Percentiles rank a stretch among this genome's conserved stretches.
phyloP scores from a whole-genome alignment of 2,113 vertebrate species.

The Neopipo cinnamomea region DNA sequence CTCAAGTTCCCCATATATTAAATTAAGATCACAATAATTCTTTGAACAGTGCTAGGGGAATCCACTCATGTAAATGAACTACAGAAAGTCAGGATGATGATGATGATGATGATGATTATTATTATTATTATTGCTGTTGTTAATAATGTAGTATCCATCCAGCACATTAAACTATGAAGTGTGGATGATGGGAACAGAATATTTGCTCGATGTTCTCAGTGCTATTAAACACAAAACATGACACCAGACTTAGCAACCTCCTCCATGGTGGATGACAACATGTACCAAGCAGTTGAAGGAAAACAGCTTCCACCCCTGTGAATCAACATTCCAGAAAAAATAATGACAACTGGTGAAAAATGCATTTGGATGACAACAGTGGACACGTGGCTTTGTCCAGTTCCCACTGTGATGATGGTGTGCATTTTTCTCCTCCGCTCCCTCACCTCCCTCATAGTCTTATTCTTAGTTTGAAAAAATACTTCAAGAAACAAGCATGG shows the following conservation, averaged over 20 bases:
- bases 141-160: neutral
- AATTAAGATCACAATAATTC: neutral
- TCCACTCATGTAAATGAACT: neutral
- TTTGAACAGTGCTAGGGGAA: neutral
- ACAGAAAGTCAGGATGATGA: neutral
- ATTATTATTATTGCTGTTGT: neutral
- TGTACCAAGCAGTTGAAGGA: neutral
- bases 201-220: neutral
- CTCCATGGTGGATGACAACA: neutral
- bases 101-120: neutral
- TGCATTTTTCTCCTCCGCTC: neutral
- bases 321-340: neutral
- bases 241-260: neutral
- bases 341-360: neutral
- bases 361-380: neutral
- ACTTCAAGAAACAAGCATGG: neutral
- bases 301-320: neutral
- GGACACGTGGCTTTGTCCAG: neutral
- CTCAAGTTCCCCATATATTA: neutral
- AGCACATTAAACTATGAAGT: neutral
- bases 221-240: neutral
- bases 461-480: neutral
- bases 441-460: neutral
- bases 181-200: neutral
- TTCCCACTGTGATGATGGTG: accelerated